Evolutionary conservation across 2,888 invertebrate species (phyloP), one percentile per base, ranked within the genome.

Genomic region (Ligdia adustata): DNA sequence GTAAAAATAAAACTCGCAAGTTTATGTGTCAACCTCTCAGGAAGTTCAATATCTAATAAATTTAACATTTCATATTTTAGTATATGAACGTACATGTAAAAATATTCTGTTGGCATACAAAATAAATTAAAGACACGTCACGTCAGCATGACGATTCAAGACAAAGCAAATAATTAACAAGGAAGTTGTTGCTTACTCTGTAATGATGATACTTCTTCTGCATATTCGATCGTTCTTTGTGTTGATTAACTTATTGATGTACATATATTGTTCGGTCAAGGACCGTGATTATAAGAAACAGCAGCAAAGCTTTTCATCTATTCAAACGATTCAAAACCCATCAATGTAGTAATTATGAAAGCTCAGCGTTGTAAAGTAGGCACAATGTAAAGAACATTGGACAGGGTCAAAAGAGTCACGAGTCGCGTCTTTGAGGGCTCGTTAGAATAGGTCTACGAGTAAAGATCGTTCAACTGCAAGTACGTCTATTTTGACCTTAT

Each of bases 361-460:
- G 50, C 45, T 41, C 24, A 35, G 26, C 13, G 20, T 35, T 34
- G 38, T 33, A n/a, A 28, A 33, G 33, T 45, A 46, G 9, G 16
- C 37, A 27, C 45, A 41, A 52, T 50, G 44, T 32, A 54, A 37
- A 52, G 50, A 57, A 46, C 44, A 32, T 54, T 37, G n/a, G 52
- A 47, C 59, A 52, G 54, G 57, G 59, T 53, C 59, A 34, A 32
- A 29, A 20, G n/a, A 52, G 56, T 54, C 59, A 59, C 56, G 58
- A 54, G 39, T 13, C 38, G 5, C 33, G 52, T 56, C 49, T 38
- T 59, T 46, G 47, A 56, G 47, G 43, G 35, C 18, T 41, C 34
- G 38, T 29, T 47, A 49, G 39, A 43, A 38, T 38, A 46, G 37
- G 38, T 32, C 43, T 44, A 48, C 46, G 41, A 58, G 53, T 53